Evolutionary conservation across 2,113 vertebrate genomes (phyloP), one percentile per base, ranked within the genome.

Genomic region (Mungos mungo): DNA sequence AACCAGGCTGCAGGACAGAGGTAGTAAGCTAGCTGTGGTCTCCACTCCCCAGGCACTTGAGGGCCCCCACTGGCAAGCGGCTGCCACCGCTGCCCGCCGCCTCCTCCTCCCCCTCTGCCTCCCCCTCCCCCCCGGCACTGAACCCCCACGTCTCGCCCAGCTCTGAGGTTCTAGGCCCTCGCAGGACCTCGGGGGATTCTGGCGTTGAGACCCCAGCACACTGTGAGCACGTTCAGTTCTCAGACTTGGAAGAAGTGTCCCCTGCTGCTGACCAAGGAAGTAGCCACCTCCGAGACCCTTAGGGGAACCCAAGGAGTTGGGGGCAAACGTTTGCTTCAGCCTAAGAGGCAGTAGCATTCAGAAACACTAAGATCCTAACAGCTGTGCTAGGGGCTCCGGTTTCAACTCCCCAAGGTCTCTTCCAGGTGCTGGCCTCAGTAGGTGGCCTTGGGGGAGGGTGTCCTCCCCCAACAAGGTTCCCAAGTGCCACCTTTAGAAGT

Each of bases 61-160:
- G 7, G 9, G 31, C 69, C 52, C 29, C 18, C 9, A 0, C 31
- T 1, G 1, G 7, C 12, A 13, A 25, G 52, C 35, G 83, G 3
- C 33, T 47, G 41, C 41, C 41, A 41, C 41, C 5, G 41, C 41
- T 41, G 41, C 41, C 41, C 1, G 66, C 66, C 5, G 25, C 60
- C 25, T 13, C 29, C 14, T 5, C 15, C 1, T 60, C 8, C 25
- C 21, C 60, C 52, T 54, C 52, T 15, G 15, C 65, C 14, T n/a
- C 7, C 16, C 7, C 18, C 4, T 10, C 19, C 41, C 52, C 8
- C 25, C 19, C 57, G 11, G 41, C 23, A 35, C 29, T 14, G 13
- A 13, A 0, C 38, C 57, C 86, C 27, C 3, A 18, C 29, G 3
- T 11, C 38, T 25, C 31, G 76, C 87, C 47, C 29, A 33, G 31